Percentiles rank a stretch among this genome's conserved stretches.
Conservation (phyloP, 1,140 invertebrate species). For the Contarinia nasturtii region DNA sequence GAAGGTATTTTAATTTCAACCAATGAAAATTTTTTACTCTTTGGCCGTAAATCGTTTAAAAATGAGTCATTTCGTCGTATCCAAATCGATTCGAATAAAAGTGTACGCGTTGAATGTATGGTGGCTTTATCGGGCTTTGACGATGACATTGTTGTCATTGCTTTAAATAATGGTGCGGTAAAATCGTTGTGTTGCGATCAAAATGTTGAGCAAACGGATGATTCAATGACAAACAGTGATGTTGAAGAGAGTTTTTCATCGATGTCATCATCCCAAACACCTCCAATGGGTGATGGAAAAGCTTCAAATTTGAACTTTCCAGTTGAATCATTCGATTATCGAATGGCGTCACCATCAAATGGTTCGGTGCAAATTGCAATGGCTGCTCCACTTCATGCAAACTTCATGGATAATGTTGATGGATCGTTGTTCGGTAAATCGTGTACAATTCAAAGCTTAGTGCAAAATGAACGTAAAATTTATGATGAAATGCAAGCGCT, state of each 20-base stretch:
- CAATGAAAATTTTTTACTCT: conserved; percentile 17
- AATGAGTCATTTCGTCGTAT: background rate
- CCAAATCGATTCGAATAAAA: background rate
- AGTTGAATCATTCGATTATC: background rate
- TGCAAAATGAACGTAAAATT: conserved; percentile 16
- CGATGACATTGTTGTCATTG: background rate
- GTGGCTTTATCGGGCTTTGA: background rate
- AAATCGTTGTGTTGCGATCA: too few species aligned
- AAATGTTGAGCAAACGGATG: background rate
- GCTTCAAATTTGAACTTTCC: background rate
- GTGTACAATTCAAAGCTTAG: conserved; percentile 23
- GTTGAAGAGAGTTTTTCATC: background rate
- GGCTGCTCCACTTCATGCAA: background rate
- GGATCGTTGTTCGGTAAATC: conserved; percentile 10
- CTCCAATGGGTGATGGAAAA: background rate
- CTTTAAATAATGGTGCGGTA: background rate
- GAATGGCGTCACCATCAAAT: conserved; percentile 12
- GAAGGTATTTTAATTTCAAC: conserved; percentile 19
- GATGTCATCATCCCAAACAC: background rate
- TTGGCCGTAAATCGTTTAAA: conserved; percentile 8
- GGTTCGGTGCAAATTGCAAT: conserved; percentile 10
- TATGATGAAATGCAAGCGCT: conserved; percentile 8
- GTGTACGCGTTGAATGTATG: background rate
- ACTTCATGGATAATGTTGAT: background rate
- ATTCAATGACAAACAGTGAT: background rate